Evolutionary conservation across 2,888 invertebrate species (phyloP).

Genomic region (Laothoe populi): DNA sequence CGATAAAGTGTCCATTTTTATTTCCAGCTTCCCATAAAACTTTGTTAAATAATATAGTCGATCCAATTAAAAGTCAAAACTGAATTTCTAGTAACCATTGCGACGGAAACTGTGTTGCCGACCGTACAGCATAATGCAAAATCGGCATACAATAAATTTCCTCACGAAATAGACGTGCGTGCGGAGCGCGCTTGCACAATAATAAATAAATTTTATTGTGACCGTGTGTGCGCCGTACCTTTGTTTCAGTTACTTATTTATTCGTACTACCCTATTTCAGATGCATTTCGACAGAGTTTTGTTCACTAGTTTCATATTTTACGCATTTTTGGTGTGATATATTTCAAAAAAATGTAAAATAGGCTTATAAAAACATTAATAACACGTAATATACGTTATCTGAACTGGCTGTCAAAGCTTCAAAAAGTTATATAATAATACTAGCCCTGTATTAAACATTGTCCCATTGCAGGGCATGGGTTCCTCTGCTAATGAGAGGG

Average conservation of each 20-base stretch:
- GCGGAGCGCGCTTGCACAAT: conserved; percentile 62
- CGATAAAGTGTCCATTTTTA: neutral
- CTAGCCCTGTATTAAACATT: too few species aligned
- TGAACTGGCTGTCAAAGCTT: too few species aligned
- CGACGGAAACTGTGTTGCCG: conserved; percentile 45
- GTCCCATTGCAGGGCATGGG: too few species aligned
- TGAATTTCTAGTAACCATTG: conserved; percentile 26
- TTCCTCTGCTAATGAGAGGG: too few species aligned
- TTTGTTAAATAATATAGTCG: conserved; percentile 1
- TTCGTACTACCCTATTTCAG: conserved; percentile 47
- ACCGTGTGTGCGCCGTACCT: conserved; percentile 48
- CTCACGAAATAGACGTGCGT: conserved; percentile 76
- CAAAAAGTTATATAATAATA: too few species aligned
- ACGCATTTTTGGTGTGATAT: conserved; percentile 12
- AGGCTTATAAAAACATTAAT: too few species aligned
- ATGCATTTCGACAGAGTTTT: conserved; percentile 39
- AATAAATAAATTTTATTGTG: conserved; percentile 77
- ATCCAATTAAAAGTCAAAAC: conserved; percentile 29
- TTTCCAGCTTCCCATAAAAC: neutral
- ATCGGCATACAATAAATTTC: conserved; percentile 76
- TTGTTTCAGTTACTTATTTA: conserved; percentile 59
- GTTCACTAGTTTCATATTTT: conserved; percentile 4
- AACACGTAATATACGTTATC: neutral
- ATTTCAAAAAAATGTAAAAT: too few species aligned
- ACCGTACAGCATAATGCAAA: conserved; percentile 67